phyloP scores from a whole-genome alignment of 2,113 vertebrate genomes.

The Actenoides hombroni region DNA sequence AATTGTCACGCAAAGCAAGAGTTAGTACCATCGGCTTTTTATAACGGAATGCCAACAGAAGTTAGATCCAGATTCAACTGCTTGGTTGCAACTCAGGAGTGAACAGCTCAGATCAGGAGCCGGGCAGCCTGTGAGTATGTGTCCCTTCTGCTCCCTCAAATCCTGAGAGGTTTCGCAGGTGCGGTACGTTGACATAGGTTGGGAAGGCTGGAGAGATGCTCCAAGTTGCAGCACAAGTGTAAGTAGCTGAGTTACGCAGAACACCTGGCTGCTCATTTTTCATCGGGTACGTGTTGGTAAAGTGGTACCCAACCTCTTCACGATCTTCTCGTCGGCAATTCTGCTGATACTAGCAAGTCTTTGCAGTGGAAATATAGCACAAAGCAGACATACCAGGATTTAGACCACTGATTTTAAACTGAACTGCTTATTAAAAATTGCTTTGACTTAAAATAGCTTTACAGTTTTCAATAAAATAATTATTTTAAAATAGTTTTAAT shows the following conservation, averaged over 20 bases:
- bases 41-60: conserved; percentile 54
- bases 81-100: neutral
- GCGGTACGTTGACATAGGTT: neutral
- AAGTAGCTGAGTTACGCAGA: neutral
- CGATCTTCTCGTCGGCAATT: neutral
- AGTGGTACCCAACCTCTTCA: neutral
- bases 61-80: neutral
- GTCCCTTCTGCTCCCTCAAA: neutral
- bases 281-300: fast-evolving
- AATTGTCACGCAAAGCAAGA: neutral
- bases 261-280: neutral
- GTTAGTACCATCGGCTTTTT: neutral
- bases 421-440: conserved; percentile 24
- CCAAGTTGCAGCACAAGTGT: neutral
- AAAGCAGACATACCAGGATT: neutral
- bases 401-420: neutral
- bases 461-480: conserved; percentile 70
- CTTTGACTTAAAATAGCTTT: conserved; percentile 52
- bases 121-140: neutral
- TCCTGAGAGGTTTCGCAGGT: neutral
- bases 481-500: conserved; percentile 72
- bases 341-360: neutral
- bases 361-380: neutral
- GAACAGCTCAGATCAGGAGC: neutral
- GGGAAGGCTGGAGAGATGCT: neutral